These are phyloP conservation scores for Trichonephila clavipes DNA, from an alignment of 1,140 invertebrate genomes.

Conservation along the genomic window DNA sequence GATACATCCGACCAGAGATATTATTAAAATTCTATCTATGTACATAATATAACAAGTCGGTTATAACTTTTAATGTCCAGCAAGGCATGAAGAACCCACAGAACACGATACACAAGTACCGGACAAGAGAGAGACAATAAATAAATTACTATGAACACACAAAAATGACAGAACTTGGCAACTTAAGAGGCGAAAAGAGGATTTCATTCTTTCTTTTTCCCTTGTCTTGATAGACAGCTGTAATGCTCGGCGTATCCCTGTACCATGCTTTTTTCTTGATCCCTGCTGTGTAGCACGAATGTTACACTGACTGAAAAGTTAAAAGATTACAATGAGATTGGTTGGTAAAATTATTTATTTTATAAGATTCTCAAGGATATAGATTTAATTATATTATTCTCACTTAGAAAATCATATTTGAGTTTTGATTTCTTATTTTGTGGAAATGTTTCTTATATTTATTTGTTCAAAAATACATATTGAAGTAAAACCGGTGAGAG, in stretches of 20 bases:
- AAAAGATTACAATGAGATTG: neutral
- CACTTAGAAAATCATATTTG: too few species aligned
- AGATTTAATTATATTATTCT: too few species aligned
- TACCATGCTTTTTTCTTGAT: slow-evolving; percentile 55
- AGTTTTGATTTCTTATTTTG: too few species aligned
- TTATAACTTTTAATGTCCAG: neutral
- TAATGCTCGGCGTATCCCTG: slow-evolving; percentile 68
- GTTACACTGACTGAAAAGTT: slow-evolving; percentile 31
- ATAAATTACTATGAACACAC: slow-evolving; percentile 55
- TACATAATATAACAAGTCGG: slow-evolving; percentile 12
- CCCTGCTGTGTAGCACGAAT: slow-evolving; percentile 45
- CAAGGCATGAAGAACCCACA: slow-evolving; percentile 20
- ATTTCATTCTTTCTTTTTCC: slow-evolving; percentile 6
- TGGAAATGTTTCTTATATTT: too few species aligned
- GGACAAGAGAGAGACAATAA: slow-evolving; percentile 38
- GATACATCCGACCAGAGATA: neutral
- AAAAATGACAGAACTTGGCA: slow-evolving; percentile 10
- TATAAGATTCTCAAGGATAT: too few species aligned
- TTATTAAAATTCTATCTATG: neutral
- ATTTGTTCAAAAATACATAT: too few species aligned
- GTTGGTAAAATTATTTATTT: too few species aligned
- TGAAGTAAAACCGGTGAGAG: too few species aligned
- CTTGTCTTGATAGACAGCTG: neutral
- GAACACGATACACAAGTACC: neutral
- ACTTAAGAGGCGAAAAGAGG: neutral